phyloP scores from a whole-genome alignment of 2,888 invertebrate genomes.

The Aricia artaxerxes region DNA sequence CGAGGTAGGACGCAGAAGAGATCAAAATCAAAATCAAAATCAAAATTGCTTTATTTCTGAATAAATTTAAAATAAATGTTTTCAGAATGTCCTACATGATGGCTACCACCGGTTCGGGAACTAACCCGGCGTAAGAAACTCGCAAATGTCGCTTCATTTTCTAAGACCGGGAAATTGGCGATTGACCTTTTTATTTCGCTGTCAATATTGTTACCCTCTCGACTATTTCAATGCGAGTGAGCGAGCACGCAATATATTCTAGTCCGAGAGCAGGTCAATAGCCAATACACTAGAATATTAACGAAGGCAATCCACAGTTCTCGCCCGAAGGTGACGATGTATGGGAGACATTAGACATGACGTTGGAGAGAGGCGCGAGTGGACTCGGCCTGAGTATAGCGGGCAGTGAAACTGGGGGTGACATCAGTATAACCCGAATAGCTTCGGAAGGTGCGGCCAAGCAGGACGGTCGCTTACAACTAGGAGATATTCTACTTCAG shows the following conservation, averaged over 20 bases:
- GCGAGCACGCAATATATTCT: neutral
- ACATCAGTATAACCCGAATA: constrained; percentile 98
- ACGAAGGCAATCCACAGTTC: constrained; percentile 31
- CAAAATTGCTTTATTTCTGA: too few species aligned
- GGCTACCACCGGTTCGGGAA: too few species aligned
- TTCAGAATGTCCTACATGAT: too few species aligned
- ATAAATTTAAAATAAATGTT: too few species aligned
- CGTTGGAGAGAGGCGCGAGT: constrained; percentile 90
- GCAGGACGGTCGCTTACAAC: constrained; percentile 89
- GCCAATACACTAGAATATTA: constrained; percentile 17
- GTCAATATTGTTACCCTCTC: neutral
- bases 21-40: neutral
- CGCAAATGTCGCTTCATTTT: neutral
- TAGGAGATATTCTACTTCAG: constrained; percentile 95
- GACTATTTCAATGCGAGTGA: neutral
- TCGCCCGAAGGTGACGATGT: constrained; percentile 74
- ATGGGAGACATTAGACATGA: constrained; percentile 96
- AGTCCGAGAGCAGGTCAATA: neutral
- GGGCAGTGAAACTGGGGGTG: constrained; percentile 96
- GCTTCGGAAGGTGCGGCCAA: constrained; percentile 97
- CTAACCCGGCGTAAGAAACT: too few species aligned
- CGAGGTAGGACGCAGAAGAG: neutral
- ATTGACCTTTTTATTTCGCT: neutral
- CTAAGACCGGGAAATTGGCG: neutral
- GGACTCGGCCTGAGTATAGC: constrained; percentile 99